Evolutionary conservation across 1,140 invertebrate species (phyloP).

Genomic region (Telenomus remus): DNA sequence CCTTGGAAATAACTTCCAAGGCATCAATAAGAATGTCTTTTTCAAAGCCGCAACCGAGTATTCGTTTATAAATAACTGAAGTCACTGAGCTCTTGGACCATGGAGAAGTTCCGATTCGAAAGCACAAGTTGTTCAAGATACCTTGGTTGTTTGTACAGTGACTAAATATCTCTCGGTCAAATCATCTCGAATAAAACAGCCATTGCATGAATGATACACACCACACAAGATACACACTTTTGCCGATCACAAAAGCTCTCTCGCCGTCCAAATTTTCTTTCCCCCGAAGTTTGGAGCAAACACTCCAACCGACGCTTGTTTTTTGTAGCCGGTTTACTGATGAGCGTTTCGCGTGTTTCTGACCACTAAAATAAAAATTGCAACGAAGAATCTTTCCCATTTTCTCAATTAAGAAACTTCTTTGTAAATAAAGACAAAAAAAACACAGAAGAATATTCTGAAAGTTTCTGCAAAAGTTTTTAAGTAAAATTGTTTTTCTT

Average conservation of each 20-base stretch:
- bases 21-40: constrained; percentile 7
- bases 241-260: neutral
- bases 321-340: neutral
- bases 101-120: neutral
- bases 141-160: constrained; percentile 23
- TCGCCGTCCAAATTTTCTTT: constrained; percentile 20
- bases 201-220: constrained; percentile 10
- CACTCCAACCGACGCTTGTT: constrained; percentile 4
- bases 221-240: constrained; percentile 5
- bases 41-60: neutral
- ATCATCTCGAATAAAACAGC: constrained; percentile 18
- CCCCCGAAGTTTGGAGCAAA: constrained; percentile 21
- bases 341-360: too few relatives aligned
- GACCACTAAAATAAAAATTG: neutral
- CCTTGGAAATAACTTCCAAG: constrained; percentile 14
- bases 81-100: neutral
- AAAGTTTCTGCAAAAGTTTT: too few relatives aligned
- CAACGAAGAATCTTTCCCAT: neutral
- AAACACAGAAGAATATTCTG: too few relatives aligned
- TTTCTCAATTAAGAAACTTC: too few relatives aligned
- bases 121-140: constrained; percentile 8
- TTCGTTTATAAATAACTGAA: constrained; percentile 27
- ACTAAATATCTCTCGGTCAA: constrained; percentile 18
- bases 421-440: too few relatives aligned
- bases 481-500: too few relatives aligned